A percentile compares a stretch with the other conserved stretches of the same genome.
Conservation (phyloP, 2,888 invertebrate species). For the Caenorhabditis afra region DNA sequence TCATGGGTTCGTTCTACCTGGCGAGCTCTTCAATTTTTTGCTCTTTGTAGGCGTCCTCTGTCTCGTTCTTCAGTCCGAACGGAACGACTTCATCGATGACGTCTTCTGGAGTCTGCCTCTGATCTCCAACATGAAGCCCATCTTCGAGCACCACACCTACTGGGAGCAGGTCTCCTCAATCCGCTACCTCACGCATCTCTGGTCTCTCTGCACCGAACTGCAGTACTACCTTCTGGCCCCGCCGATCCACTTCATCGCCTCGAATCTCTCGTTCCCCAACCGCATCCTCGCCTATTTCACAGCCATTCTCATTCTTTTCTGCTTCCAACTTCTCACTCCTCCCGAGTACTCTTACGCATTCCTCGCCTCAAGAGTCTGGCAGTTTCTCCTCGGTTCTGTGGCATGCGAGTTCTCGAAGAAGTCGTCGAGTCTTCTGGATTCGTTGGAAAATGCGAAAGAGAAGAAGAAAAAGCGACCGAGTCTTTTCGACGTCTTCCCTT, state of each 20-base stretch:
- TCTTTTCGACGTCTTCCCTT: not conserved
- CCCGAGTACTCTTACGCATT: slow-evolving; percentile 45
- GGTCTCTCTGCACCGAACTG: slow-evolving; percentile 56
- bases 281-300: slow-evolving; percentile 26
- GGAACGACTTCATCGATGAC: slow-evolving; percentile 32
- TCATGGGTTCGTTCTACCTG: slow-evolving; percentile 1
- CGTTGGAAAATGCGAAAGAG: not conserved
- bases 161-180: slow-evolving; percentile 48
- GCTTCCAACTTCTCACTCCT: slow-evolving; percentile 43
- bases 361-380: slow-evolving; percentile 52
- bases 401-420: slow-evolving; percentile 34
- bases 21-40: not conserved
- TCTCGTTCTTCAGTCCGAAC: slow-evolving; percentile 30
- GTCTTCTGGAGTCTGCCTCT: slow-evolving; percentile 32
- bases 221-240: slow-evolving; percentile 62
- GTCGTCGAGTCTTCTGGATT: not conserved
- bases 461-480: slow-evolving; percentile 4
- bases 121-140: slow-evolving; percentile 41
- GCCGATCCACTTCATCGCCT: slow-evolving; percentile 31
- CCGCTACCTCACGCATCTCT: slow-evolving; percentile 53
- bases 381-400: slow-evolving; percentile 55
- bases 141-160: slow-evolving; percentile 53
- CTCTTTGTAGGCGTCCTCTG: slow-evolving; percentile 11
- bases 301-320: slow-evolving; percentile 21
- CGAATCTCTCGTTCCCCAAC: slow-evolving; percentile 2